Evolutionary conservation across 1,140 invertebrate genomes (phyloP), one percentile per base, ranked within the genome.

Genomic region (Phymastichus coffea): DNA sequence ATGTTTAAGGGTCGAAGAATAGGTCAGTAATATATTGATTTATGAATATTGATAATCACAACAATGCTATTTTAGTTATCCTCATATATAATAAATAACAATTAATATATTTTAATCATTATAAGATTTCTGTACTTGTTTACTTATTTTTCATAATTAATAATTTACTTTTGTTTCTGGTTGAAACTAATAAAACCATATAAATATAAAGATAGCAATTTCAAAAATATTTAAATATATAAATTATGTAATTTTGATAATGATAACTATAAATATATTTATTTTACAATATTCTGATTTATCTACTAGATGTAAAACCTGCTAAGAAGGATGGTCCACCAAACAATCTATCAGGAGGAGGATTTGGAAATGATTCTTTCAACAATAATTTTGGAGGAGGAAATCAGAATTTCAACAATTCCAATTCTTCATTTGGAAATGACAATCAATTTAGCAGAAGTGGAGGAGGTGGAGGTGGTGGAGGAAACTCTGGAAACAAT

Each of bases 1-100:
- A 78, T 86, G 37, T 86, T 92, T 59, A 86, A 88, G 74, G 89
- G 89, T 2, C 85, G 85, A 72, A 52, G 78, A 70, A 80, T 80
- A 64, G 78, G 76, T 80, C 70, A 55, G 23, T 33, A n/a, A 26
- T n/a, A 4, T 40, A 8, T 57, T 25, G 12, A 22, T 23, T 41
- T 2, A 9, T 28, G 14, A 15, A 14, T 1, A 26, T 28, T 54
- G 20, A 46, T 22, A 4, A 17, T 40, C 14, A 26, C 7, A 28
- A 22, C 41, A 44, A 44, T 22, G 17, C 4, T 23, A 44, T 44
- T 10, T 41, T 46, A 10, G n/a, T 17, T 47, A 47, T 54, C n/a
- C 30, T 58, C 7, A 12, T 4, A 51, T 47, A 8, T 19, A 28
- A 25, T 10, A 14, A 10, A 41, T 55, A 40, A n/a, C 12, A 33